Conservation (phyloP, 2,888 invertebrate species). For the Apeira syringaria region DNA sequence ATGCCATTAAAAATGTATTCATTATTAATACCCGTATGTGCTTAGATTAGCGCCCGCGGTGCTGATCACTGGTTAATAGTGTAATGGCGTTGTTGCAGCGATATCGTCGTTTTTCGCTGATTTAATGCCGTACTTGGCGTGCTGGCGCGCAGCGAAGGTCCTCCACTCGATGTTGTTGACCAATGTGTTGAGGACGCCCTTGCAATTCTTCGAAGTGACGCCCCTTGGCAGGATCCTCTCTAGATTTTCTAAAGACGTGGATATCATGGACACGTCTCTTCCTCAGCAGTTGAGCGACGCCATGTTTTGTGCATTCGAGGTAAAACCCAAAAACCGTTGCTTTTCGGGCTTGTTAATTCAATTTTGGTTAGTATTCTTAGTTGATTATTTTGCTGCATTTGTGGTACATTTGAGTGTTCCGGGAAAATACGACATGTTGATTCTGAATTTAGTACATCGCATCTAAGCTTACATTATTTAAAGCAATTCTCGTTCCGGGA, state of each 20-base stretch:
- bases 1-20: constrained; percentile 70
- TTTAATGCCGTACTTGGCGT: constrained; percentile 87
- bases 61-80: constrained; percentile 34
- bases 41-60: constrained; percentile 5
- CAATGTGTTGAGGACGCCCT: constrained; percentile 86
- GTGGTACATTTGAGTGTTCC: constrained; percentile 17
- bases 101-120: constrained; percentile 86
- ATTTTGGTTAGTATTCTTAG: constrained; percentile 14
- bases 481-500: neutral
- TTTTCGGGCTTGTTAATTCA: constrained; percentile 5
- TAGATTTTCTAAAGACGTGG: constrained; percentile 90
- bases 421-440: neutral
- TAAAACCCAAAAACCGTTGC: constrained; percentile 61
- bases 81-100: constrained; percentile 85
- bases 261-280: constrained; percentile 87
- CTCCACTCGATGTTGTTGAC: constrained; percentile 85
- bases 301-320: constrained; percentile 89
- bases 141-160: constrained; percentile 86
- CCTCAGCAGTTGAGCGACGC: constrained; percentile 87
- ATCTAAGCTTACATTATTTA: constrained; percentile 1
- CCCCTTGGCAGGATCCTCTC: constrained; percentile 89
- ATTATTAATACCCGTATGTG: constrained; percentile 46
- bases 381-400: constrained; percentile 14
- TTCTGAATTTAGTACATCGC: neutral
- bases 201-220: constrained; percentile 91